Base-by-base conservation (phyloP, 1,140 invertebrate species). In the Rhyacophila brunnea region DNA sequence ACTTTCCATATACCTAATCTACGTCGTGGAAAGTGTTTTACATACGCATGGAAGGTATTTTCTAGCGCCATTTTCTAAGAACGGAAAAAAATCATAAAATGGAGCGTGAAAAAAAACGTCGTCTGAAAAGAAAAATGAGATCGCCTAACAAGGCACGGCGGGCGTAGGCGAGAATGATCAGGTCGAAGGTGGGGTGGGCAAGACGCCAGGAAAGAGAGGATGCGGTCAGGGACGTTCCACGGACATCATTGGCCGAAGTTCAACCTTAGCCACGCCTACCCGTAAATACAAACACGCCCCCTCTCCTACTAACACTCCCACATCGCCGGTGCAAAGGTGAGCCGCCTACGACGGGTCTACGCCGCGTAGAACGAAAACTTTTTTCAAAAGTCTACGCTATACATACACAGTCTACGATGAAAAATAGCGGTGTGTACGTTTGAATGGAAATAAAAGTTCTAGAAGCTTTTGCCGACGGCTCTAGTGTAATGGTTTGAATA, bases 31-130 rank as follows among this genome's bases (percentile, higher is more conserved):
- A 28, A 28, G 23, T 28, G 23, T 28, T 28, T 5, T 28, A 28
- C 23, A 28, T 28, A 28, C 34, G 19, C 19, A 11, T 40, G n/a
- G 40, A 50, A 55, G 52, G 52, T 55, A 55, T 32, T 20, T 35
- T 13, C 43, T 55, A 54, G 14, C 44, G 52, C 53, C 40, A 64
- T 64, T 64, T 53, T 57, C 54, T 60, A 58, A 57, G 57, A 64
- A 20, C 14, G 20, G n/a, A 13, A 15, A 49, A 43, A 58, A 58
- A 50, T 10, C n/a, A 28, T 28, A 19, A 58, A 59, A 42, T 15
- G 23, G 32, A 5, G 34, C 9, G 57, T 32, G 53, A 60, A 46
- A 57, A 52, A 60, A 60, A 59, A 64, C 49, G 20, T 53, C 38
- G 28, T 43, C 44, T 9, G 44, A 60, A 18, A 48, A 48, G 19